Base-by-base conservation (phyloP, 64 coral and sea anemone genomes). In the Orbicella faveolata region DNA sequence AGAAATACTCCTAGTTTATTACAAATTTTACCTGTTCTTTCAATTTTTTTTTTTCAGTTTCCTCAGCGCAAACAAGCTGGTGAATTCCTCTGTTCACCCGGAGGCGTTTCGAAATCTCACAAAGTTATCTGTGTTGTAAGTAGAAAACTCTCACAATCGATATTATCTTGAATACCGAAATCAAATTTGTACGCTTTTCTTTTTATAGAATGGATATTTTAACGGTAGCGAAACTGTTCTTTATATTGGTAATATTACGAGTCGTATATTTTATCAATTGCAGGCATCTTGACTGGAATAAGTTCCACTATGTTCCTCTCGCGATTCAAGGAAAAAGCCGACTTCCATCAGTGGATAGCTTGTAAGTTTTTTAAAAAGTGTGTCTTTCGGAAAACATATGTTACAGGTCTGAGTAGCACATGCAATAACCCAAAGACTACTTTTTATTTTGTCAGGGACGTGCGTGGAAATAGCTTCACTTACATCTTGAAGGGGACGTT, bases 401-500 rank as follows among this genome's bases (percentile, higher is more conserved):
- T 5, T 26, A 26, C 21, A 33, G 21, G 21, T 25, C 67, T 26
- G 10, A 6, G 9, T 25, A 70, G 2, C 25, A n/a, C 4, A 26
- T 26, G 0, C 3, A 25, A n/a, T 2, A 23, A 6, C 0, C 7
- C 52, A 10, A 67, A 21, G 18, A 1, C 64, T 30, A 30, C 30
- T 30, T 6, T 25, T 70, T 26, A 4, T 70, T 25, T 1, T 6
- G 9, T 25, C 67, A 96, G 94, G 53, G 90, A 96, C 36, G 23
- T 96, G 64, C 39, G 65, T 2, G 64, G 8, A 52, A 96, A 96
- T 41, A 81, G 73, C 68, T 75, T 96, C 34, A 96, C 94, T 3
- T 96, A 93, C 88, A 75, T 96, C 16, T 75, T 93, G 14, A 96
- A 87, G 62, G 75, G 80, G 53, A 78, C 87, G 17, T 96, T 96